Percentiles rank a stretch among this genome's conserved stretches.
Evolutionary conservation across 2,888 invertebrate species (phyloP).

Genomic region (Eucera pruinosa): DNA sequence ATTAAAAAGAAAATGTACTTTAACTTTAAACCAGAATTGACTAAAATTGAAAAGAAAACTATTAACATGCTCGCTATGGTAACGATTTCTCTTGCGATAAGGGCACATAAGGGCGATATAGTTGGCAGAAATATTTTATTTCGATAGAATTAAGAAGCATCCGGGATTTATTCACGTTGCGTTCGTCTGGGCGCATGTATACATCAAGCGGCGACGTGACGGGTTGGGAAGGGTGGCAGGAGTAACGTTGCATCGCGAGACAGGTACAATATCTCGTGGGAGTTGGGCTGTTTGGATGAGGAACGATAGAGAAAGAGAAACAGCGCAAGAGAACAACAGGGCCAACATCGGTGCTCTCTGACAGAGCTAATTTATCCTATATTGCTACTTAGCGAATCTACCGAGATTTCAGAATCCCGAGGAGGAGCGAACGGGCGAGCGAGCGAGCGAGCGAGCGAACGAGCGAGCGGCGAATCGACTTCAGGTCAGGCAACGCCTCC

Average conservation of each 20-base stretch:
- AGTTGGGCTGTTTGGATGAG: constrained; percentile 60
- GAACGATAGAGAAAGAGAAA: constrained; percentile 53
- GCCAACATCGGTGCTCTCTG: constrained; percentile 54
- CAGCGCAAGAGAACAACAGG: constrained; percentile 46
- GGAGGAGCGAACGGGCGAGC: constrained; percentile 15
- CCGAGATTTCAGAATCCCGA: constrained; percentile 61
- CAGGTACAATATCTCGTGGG: constrained; percentile 70
- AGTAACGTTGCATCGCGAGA: constrained; percentile 67
- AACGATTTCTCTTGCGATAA: background rate
- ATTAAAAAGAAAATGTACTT: too few species aligned
- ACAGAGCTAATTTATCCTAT: constrained; percentile 73
- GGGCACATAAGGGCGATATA: background rate
- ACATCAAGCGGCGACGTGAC: constrained; percentile 41
- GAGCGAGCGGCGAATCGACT: constrained; percentile 58
- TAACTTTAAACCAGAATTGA: too few species aligned
- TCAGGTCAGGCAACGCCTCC: constrained; percentile 63
- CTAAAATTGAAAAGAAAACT: background rate
- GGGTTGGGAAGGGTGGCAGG: constrained; percentile 35
- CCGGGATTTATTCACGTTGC: constrained; percentile 29
- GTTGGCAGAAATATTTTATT: background rate
- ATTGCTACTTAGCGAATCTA: constrained; percentile 68
- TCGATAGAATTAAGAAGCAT: constrained; percentile 11
- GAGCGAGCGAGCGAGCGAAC: too few species aligned
- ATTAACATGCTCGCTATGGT: background rate
- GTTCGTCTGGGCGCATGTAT: constrained; percentile 26